Percentiles rank a stretch among this genome's conserved stretches.
phyloP scores from a whole-genome alignment of 2,888 invertebrate species.

The Plemyria rubiginata region DNA sequence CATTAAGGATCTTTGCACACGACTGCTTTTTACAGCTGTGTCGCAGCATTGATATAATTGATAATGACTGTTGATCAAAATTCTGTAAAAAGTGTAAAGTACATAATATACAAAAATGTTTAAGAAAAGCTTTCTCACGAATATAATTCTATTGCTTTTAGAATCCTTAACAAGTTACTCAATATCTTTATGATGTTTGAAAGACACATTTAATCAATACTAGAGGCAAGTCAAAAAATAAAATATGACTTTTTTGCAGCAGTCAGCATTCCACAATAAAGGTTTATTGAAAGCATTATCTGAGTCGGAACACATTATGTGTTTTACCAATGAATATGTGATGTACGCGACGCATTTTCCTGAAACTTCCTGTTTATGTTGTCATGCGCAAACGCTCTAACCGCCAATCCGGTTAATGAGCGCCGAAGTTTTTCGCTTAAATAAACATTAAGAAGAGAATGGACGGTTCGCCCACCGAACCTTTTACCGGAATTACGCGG shows the following conservation, averaged over 20 bases:
- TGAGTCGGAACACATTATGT: background rate
- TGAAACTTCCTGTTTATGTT: constrained; percentile 3
- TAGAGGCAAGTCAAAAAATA: too few relatives aligned
- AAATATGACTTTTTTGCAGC: background rate
- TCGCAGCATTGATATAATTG: constrained; percentile 2
- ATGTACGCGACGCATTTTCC: background rate
- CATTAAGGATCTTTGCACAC: constrained; percentile 23
- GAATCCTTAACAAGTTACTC: too few relatives aligned
- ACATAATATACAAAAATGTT: background rate
- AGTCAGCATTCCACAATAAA: background rate
- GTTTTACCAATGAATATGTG: background rate
- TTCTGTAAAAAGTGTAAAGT: too few relatives aligned
- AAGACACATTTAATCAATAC: too few relatives aligned
- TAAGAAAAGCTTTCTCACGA: background rate
- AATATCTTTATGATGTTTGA: too few relatives aligned
- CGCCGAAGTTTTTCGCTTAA: constrained; percentile 78
- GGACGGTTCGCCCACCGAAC: constrained; percentile 63
- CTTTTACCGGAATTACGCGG: constrained; percentile 79
- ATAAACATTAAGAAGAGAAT: constrained; percentile 79
- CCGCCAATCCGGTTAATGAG: constrained; percentile 76
- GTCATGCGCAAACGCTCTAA: constrained; percentile 40
- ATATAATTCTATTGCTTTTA: too few relatives aligned
- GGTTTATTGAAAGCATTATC: background rate
- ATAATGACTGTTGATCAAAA: background rate
- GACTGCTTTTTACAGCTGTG: constrained; percentile 3